phyloP scores from a whole-genome alignment of 2,888 invertebrate genomes.

The Barypeithes pellucidus region DNA sequence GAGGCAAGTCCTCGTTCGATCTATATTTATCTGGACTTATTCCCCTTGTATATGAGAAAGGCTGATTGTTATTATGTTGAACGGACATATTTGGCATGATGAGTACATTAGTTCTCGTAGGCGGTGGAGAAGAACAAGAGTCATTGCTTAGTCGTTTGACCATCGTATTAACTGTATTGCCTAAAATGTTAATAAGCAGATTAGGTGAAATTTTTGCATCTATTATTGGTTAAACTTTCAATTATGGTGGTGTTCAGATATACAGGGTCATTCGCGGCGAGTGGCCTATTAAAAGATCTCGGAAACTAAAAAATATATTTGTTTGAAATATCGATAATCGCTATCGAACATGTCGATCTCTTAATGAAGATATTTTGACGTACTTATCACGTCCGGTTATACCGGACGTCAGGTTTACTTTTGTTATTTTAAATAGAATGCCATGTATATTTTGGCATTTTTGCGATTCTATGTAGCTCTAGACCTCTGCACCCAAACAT shows the following conservation, averaged over 20 bases:
- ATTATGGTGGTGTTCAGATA: neutral
- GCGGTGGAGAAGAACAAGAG: slow-evolving; percentile 78
- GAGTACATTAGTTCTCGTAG: slow-evolving; percentile 73
- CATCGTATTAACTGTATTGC: slow-evolving; percentile 82
- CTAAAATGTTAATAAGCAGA: slow-evolving; percentile 39
- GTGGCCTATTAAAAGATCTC: too few relatives aligned
- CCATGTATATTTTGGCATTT: too few relatives aligned
- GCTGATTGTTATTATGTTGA: slow-evolving; percentile 82
- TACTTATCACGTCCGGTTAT: too few relatives aligned
- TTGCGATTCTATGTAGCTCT: too few relatives aligned
- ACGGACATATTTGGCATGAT: slow-evolving; percentile 76
- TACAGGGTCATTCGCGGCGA: too few relatives aligned
- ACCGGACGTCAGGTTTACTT: too few relatives aligned
- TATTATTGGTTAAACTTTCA: neutral
- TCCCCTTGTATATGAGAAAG: slow-evolving; percentile 85
- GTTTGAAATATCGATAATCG: too few relatives aligned
- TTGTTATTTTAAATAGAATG: too few relatives aligned
- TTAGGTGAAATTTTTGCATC: neutral
- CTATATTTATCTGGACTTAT: slow-evolving; percentile 69
- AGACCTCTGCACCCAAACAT: too few relatives aligned
- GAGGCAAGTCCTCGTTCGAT: slow-evolving; percentile 62
- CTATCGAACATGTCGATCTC: too few relatives aligned
- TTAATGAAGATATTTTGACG: too few relatives aligned
- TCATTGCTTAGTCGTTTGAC: slow-evolving; percentile 84
- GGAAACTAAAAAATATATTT: too few relatives aligned